Evolutionary conservation across 2,113 vertebrate species (phyloP).

Genomic region (Psilopsiagon aymara): DNA sequence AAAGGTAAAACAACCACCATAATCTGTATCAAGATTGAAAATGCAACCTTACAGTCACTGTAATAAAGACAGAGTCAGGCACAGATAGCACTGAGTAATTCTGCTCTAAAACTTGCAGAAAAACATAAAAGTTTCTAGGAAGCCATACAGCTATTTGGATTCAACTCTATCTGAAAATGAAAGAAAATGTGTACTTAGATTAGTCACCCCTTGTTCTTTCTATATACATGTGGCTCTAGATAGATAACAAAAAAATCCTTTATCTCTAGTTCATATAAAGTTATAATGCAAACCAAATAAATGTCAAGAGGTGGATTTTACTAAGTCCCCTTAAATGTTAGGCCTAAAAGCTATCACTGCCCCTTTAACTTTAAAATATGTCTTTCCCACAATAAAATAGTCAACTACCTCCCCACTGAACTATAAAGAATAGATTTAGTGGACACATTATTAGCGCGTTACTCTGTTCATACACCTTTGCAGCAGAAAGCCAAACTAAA

Average conservation of each 20-base stretch:
- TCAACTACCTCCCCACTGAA: background rate
- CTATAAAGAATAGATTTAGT: conserved; percentile 46
- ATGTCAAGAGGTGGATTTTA: background rate
- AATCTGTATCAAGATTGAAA: background rate
- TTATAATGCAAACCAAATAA: background rate
- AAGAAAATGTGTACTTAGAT: background rate
- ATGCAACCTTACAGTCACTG: background rate
- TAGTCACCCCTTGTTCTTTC: background rate
- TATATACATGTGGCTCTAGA: background rate
- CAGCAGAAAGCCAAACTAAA: conserved; percentile 26
- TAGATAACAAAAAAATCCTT: background rate
- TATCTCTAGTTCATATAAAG: background rate
- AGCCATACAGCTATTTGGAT: background rate
- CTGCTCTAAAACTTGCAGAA: background rate
- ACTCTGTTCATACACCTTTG: background rate
- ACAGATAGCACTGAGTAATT: background rate
- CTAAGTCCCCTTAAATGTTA: background rate
- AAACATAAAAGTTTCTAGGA: background rate
- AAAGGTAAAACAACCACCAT: background rate
- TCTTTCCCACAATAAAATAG: conserved; percentile 22
- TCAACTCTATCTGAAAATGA: background rate
- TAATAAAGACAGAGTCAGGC: background rate
- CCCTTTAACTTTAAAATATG: conserved; percentile 7
- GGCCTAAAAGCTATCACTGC: background rate
- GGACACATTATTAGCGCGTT: background rate